phyloP scores from a whole-genome alignment of 2,113 vertebrate genomes.

The Sorex fumeus region DNA sequence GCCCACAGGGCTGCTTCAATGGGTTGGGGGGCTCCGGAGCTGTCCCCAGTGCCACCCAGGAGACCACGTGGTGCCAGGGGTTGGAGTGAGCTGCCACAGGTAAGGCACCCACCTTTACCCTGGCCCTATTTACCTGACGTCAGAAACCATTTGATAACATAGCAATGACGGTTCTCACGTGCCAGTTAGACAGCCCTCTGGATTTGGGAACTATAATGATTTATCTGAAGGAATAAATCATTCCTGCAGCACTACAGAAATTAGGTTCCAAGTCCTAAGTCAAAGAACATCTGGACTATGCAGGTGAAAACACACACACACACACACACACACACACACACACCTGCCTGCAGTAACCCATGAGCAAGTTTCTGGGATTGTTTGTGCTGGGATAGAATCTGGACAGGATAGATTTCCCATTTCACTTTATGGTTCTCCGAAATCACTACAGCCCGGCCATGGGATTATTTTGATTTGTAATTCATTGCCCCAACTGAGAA shows the following conservation, averaged over 20 bases:
- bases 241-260: not conserved
- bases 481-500: conserved; percentile 53
- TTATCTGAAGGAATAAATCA: no score
- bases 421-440: conserved; percentile 34
- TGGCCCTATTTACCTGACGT: not conserved
- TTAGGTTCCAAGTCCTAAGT: not conserved
- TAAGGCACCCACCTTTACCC: no score
- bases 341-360: not conserved
- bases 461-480: conserved; percentile 37
- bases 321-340: no score
- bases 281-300: not conserved
- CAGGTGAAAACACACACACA: not conserved
- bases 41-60: no score
- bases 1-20: no score
- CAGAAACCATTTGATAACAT: not conserved
- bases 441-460: conserved; percentile 27
- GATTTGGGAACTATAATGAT: not conserved
- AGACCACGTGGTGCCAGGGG: no score
- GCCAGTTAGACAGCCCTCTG: not conserved
- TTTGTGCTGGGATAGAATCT: not conserved
- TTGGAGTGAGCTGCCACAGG: no score
- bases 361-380: not conserved
- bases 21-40: no score
- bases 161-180: not conserved
- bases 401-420: not conserved